Evolutionary conservation across 1,140 invertebrate species (phyloP).

Genomic region (Conus betulinus): DNA sequence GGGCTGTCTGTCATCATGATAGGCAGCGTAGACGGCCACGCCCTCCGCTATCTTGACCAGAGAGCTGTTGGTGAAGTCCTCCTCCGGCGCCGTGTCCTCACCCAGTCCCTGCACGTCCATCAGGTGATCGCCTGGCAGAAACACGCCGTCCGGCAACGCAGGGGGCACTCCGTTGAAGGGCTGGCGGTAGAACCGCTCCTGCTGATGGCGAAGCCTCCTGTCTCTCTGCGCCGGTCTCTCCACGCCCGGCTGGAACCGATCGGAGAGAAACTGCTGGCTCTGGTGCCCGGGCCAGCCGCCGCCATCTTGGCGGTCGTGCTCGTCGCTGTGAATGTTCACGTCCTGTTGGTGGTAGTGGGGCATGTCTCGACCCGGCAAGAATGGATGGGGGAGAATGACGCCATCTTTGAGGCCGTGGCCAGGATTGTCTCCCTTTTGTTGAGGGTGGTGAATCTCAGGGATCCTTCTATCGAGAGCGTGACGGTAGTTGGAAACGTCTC

Average conservation of each 20-base stretch:
- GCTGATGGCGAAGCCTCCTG: slow-evolving; percentile 5
- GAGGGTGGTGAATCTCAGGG: background rate
- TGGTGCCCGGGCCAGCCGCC: background rate
- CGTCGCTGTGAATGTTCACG: background rate
- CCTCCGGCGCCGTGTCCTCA: background rate
- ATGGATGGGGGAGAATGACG: too few species aligned
- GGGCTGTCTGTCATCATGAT: slow-evolving; percentile 23
- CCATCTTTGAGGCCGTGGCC: too few species aligned
- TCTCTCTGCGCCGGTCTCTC: background rate
- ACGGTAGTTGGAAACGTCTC: background rate
- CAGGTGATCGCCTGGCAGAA: background rate
- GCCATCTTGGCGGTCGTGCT: background rate
- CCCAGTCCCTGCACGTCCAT: background rate
- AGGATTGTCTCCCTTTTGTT: background rate
- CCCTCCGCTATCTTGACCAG: slow-evolving; percentile 20
- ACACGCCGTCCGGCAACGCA: background rate
- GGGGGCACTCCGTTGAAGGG: background rate
- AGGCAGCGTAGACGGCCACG: slow-evolving; percentile 28
- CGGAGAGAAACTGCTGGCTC: background rate
- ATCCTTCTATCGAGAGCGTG: background rate
- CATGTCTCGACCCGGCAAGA: too few species aligned
- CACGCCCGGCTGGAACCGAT: background rate
- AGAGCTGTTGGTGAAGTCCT: slow-evolving; percentile 30
- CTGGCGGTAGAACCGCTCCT: background rate
- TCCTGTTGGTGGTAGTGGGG: too few species aligned